Evolutionary conservation across 1,140 invertebrate genomes (phyloP).

Genomic region (Platyscapa corneri): DNA sequence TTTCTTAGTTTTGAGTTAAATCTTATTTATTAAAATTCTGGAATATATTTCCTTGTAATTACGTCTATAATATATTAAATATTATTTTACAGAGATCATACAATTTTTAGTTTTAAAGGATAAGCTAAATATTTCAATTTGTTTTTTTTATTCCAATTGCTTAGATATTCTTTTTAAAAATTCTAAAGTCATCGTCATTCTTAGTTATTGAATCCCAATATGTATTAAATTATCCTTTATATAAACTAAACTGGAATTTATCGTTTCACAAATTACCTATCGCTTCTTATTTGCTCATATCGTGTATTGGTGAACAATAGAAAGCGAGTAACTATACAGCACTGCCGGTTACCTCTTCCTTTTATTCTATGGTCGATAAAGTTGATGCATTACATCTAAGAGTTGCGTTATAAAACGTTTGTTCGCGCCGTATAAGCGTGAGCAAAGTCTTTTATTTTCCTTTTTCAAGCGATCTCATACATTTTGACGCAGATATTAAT

Average conservation of each 20-base stretch:
- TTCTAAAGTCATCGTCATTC: too few species aligned
- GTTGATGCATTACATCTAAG: neutral
- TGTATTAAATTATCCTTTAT: neutral
- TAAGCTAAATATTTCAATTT: neutral
- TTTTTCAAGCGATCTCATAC: neutral
- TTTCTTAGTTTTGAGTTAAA: too few species aligned
- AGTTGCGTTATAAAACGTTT: neutral
- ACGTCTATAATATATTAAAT: too few species aligned
- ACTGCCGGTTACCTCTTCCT: neutral
- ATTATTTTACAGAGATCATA: too few species aligned
- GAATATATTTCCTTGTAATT: neutral
- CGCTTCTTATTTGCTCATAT: conserved; percentile 2
- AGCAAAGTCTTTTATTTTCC: neutral
- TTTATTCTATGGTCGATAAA: conserved; percentile 25
- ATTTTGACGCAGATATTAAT: conserved; percentile 22
- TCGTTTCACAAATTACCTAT: neutral
- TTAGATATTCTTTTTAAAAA: neutral
- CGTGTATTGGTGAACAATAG: conserved; percentile 23
- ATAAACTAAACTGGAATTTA: neutral
- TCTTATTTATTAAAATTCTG: neutral
- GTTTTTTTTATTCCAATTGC: neutral
- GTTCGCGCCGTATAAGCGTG: neutral
- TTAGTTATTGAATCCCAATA: too few species aligned
- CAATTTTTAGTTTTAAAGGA: neutral
- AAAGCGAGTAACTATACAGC: neutral